phyloP scores from a whole-genome alignment of 1,140 invertebrate species.

The Zelostemma sp. region DNA sequence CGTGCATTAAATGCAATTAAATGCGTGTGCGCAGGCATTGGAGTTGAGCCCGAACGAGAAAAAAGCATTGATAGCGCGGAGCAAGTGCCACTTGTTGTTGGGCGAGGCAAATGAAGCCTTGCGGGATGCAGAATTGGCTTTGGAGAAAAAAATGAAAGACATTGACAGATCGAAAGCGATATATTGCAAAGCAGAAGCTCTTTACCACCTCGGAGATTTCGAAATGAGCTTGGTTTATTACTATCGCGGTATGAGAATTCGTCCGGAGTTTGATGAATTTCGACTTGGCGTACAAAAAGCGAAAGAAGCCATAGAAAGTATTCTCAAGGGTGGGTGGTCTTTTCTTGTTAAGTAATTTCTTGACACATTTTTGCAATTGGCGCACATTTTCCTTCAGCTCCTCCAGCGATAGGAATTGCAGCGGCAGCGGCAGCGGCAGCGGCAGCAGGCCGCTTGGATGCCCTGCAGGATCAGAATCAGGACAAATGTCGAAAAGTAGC shows the following conservation, averaged over 20 bases:
- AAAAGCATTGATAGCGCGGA: constrained; percentile 87
- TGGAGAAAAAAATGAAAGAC: constrained; percentile 75
- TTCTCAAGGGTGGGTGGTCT: constrained; percentile 78
- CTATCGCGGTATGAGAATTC: constrained; percentile 85
- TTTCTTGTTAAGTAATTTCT: constrained; percentile 2
- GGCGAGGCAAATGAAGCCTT: constrained; percentile 88
- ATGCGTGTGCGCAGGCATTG: constrained; percentile 80
- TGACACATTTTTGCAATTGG: no score
- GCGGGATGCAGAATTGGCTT: constrained; percentile 85
- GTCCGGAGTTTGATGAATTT: constrained; percentile 89
- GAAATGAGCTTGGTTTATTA: constrained; percentile 94
- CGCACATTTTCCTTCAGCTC: no score
- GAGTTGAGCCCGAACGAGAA: constrained; percentile 88
- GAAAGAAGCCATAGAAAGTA: constrained; percentile 94
- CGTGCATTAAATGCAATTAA: no score
- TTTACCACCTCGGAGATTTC: constrained; percentile 93
- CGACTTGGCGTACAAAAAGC: constrained; percentile 93
- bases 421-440: no score
- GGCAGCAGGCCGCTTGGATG: no score
- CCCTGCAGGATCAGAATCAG: no score
- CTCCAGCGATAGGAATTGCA: not conserved
- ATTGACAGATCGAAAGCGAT: constrained; percentile 86
- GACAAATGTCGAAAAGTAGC: no score
- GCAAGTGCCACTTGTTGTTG: constrained; percentile 90
- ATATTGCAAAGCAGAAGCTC: constrained; percentile 91